Percentiles rank a stretch among this genome's conserved stretches.
Conservation (phyloP, 2,797 vertebrate genomes). For the Chrysocyon brachyurus region DNA sequence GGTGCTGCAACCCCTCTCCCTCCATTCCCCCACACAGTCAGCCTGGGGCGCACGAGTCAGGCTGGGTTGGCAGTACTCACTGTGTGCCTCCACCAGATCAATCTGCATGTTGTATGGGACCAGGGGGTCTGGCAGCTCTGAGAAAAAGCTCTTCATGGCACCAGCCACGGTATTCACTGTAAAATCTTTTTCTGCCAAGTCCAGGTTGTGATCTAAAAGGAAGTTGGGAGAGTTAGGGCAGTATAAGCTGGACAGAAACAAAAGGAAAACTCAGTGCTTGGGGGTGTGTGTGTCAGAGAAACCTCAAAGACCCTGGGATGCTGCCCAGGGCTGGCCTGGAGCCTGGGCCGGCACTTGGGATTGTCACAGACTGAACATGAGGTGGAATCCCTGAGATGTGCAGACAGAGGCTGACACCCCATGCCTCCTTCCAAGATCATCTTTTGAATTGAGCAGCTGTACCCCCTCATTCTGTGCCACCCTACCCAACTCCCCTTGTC, state of each 20-base stretch:
- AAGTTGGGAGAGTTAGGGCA: slow-evolving; percentile 69
- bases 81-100: slow-evolving; percentile 96
- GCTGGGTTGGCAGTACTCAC: slow-evolving; percentile 88
- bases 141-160: slow-evolving; percentile 98
- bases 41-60: accelerated
- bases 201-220: slow-evolving; percentile 92
- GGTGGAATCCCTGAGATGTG: neutral
- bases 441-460: neutral
- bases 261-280: neutral
- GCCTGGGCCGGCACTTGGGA: neutral
- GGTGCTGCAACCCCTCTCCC: accelerated
- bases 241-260: neutral
- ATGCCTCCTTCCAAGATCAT: neutral
- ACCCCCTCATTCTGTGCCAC: neutral
- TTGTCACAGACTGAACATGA: neutral
- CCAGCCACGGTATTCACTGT: slow-evolving; percentile 96
- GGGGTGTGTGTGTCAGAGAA: neutral
- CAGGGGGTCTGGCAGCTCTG: slow-evolving; percentile 95
- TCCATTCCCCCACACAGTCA: accelerated
- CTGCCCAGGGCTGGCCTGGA: neutral
- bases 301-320: neutral
- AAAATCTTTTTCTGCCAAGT: slow-evolving; percentile 96
- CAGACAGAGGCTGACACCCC: neutral
- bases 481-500: neutral
- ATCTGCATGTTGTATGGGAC: slow-evolving; percentile 96